Evolutionary conservation across 2,797 vertebrate species (phyloP).

Genomic region (Alauda arvensis): DNA sequence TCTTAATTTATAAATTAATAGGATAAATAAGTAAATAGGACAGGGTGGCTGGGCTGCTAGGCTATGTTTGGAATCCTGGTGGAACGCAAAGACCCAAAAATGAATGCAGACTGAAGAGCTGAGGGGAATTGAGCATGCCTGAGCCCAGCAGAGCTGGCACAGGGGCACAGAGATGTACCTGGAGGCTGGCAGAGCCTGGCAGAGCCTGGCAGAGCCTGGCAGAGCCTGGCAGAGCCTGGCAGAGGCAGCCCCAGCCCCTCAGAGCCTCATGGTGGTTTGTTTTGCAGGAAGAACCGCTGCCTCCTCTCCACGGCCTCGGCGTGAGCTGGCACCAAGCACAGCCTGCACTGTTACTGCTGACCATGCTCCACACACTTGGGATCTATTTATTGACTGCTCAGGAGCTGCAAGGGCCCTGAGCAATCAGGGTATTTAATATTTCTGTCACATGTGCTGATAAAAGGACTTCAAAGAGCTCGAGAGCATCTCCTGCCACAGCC

Average conservation of each 20-base stretch:
- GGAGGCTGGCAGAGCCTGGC: not conserved
- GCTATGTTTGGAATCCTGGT: not conserved
- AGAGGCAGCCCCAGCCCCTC: not conserved
- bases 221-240: not conserved
- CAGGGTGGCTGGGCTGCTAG: rapidly evolving
- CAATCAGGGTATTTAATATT: constrained; percentile 22
- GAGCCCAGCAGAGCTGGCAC: not conserved
- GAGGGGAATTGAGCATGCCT: rapidly evolving
- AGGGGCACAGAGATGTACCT: not conserved
- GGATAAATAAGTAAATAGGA: not conserved
- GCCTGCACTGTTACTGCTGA: not conserved
- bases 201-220: rapidly evolving
- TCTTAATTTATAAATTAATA: not conserved
- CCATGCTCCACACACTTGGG: constrained; percentile 13
- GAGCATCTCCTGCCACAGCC: not conserved
- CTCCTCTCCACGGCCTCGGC: constrained; percentile 64
- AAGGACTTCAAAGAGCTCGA: not conserved
- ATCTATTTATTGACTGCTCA: constrained; percentile 55
- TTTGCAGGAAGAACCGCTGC: constrained; percentile 71
- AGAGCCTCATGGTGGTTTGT: not conserved
- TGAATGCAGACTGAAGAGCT: rapidly evolving
- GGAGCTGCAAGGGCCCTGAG: not conserved
- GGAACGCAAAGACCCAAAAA: not conserved
- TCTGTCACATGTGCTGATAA: not conserved
- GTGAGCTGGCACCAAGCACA: not conserved